Base-by-base conservation (phyloP, 2,888 invertebrate genomes). In the Callimorpha dominula region DNA sequence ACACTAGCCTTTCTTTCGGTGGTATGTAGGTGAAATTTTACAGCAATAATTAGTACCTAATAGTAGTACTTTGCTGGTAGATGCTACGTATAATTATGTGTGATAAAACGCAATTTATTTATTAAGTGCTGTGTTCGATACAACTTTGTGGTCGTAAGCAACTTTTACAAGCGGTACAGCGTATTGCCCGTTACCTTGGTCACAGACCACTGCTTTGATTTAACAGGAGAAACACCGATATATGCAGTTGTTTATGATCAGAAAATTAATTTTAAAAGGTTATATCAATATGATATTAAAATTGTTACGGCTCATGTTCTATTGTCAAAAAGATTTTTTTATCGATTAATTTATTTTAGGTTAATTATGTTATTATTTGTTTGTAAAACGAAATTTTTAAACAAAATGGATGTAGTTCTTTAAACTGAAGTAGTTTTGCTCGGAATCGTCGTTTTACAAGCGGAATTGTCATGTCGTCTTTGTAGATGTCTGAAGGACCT, bases 1-100 rank as follows among this genome's bases (percentile, higher is more conserved):
- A 86, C 82, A 91, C 88, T 92, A 94, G 94, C 94, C 93, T 94
- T 94, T 94, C 91, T 93, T 94, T 94, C 89, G 91, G 91, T 94
- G 93, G 93, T 93, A 91, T 88, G 91, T 95, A 94, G 93, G 90
- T 90, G 83, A 93, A 92, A 92, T 84, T 90, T 92, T 91, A 94
- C 94, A 95, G 95, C 95, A 95, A 95, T 95, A 95, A 95, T 93
- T 95, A 94, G 94, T 93, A 92, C 83, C 87, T 94, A 94, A 94
- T 89, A 85, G 92, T 94, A 94, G 94, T 90, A 88, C 85, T 91
- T 93, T 90, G 94, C 94, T 93, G 91, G 93, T 95, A 95, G 94
- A 92, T 90, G 93, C 94, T 93, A 93, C 90, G 86, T 90, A 88
- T 91, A 88, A 91, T 91, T 92, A 83, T 84, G 94, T 94, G 95